These are phyloP conservation scores for Cinclus mexicanus DNA, from an alignment of 2,113 vertebrate species.

Conservation along the genomic window DNA sequence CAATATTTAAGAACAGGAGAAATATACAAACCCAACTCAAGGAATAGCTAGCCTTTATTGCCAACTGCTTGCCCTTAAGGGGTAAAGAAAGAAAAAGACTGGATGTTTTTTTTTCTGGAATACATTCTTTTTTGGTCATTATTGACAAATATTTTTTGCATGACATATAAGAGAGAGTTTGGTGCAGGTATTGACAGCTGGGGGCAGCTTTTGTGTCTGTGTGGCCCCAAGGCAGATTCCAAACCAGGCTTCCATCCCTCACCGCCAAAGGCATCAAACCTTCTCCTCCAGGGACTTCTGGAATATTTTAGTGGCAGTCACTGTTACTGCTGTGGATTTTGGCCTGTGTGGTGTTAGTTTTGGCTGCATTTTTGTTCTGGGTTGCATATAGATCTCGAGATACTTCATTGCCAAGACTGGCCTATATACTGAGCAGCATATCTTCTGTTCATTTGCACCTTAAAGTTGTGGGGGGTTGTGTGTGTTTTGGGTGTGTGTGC, in stretches of 20 bases:
- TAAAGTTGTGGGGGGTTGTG: neutral
- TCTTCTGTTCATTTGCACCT: slow-evolving; percentile 5
- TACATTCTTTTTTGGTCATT: neutral
- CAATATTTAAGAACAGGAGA: neutral
- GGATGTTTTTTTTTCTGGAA: neutral
- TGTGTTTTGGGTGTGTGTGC: neutral
- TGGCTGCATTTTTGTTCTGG: slow-evolving; percentile 22
- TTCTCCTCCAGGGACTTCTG: neutral
- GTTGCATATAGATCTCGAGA: neutral
- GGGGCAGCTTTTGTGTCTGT: neutral
- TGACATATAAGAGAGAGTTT: neutral
- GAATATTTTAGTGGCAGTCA: slow-evolving; percentile 40
- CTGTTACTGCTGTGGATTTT: slow-evolving; percentile 5
- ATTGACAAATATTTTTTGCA: neutral
- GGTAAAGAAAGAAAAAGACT: fast-evolving
- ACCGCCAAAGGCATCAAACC: neutral
- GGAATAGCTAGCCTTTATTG: neutral
- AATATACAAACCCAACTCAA: neutral
- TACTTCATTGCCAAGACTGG: neutral
- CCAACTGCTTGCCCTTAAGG: neutral
- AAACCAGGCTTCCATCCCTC: neutral
- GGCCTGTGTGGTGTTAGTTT: neutral
- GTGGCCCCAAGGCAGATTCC: slow-evolving; percentile 9
- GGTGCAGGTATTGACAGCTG: neutral
- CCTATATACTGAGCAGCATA: neutral